Evolutionary conservation across 2,113 vertebrate genomes (phyloP).

Genomic region (Candoia aspera): DNA sequence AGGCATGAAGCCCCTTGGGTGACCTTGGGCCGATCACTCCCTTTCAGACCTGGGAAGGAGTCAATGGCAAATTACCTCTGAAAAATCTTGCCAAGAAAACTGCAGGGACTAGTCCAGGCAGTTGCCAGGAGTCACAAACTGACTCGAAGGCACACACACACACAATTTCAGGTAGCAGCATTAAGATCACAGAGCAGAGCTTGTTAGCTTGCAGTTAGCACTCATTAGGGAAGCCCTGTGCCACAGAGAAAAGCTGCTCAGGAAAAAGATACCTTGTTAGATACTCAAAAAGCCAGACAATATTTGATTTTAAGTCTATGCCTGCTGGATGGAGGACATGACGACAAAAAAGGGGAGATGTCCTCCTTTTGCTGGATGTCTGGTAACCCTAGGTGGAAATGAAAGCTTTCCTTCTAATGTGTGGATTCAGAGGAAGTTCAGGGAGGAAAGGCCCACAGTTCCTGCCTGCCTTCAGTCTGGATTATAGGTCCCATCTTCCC

Average conservation of each 20-base stretch:
- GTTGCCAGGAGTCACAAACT: neutral
- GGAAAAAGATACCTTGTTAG: neutral
- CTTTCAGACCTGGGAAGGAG: neutral
- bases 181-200: neutral
- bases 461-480: neutral
- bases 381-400: neutral
- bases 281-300: neutral
- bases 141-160: neutral
- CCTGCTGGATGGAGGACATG: neutral
- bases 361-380: neutral
- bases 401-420: neutral
- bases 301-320: neutral
- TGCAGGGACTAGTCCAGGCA: neutral
- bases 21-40: neutral
- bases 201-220: neutral
- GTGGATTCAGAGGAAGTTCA: neutral
- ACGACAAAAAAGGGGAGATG: neutral
- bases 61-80: neutral
- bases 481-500: neutral
- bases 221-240: neutral
- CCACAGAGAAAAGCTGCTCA: neutral
- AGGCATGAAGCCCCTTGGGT: neutral
- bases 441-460: neutral
- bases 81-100: neutral
- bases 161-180: neutral